Conservation (phyloP, 1,140 invertebrate species). For the Bombus haemorrhoidalis region DNA sequence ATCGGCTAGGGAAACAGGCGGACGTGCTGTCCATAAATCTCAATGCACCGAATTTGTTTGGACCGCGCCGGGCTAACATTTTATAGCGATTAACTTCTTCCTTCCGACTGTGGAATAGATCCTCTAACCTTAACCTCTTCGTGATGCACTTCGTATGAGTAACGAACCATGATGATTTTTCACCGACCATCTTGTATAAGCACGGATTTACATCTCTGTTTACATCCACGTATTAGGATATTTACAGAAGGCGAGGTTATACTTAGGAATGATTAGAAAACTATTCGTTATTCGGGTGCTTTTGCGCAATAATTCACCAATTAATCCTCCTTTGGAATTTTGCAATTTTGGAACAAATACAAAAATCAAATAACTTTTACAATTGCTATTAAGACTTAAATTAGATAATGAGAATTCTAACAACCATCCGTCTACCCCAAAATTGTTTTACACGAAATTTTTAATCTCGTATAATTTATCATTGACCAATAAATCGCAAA, state of each 20-base stretch:
- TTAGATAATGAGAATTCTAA: background rate
- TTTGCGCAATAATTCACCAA: too few species aligned
- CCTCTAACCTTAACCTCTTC: background rate
- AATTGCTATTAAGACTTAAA: too few species aligned
- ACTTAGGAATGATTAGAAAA: too few species aligned
- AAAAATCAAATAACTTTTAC: too few species aligned
- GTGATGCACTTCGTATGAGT: background rate
- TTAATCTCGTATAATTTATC: background rate
- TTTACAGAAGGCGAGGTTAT: too few species aligned
- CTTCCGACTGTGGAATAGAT: slow-evolving; percentile 19
- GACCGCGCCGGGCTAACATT: slow-evolving; percentile 12
- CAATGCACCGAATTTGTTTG: slow-evolving; percentile 52
- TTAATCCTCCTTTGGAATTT: too few species aligned
- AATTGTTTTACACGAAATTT: background rate
- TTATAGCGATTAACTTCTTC: slow-evolving; percentile 47
- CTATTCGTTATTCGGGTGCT: too few species aligned
- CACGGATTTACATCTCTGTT: too few species aligned
- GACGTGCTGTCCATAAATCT: slow-evolving; percentile 59
- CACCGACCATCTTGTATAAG: too few species aligned
- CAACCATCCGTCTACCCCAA: background rate
- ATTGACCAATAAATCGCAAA: background rate
- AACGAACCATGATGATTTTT: too few species aligned
- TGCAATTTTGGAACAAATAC: too few species aligned
- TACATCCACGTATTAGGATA: too few species aligned
- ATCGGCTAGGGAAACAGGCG: slow-evolving; percentile 28